phyloP scores from a whole-genome alignment of 2,797 vertebrate genomes.

The Spinibarbus caldwelli region DNA sequence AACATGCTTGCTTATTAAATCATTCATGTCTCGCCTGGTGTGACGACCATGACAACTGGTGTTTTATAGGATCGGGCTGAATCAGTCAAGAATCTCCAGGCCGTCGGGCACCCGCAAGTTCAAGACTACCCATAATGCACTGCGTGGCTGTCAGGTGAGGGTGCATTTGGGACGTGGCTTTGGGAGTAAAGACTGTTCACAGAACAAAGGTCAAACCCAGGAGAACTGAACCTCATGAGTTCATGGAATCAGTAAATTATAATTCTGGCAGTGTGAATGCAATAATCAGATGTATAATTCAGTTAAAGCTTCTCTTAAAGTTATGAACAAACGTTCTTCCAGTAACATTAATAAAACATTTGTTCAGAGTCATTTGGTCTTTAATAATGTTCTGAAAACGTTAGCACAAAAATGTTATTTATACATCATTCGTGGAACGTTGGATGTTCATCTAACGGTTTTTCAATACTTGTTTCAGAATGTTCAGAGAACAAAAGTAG shows the following conservation, averaged over 20 bases:
- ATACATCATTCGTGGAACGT: no score
- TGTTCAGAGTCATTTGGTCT: no score
- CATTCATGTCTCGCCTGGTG: background rate
- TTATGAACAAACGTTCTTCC: no score
- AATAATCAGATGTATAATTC: no score
- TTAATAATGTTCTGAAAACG: no score
- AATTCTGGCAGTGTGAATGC: no score
- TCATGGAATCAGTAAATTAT: background rate
- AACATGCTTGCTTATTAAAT: background rate
- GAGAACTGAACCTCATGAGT: background rate
- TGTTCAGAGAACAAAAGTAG: no score
- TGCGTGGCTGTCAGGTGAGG: background rate
- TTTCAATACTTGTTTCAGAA: no score
- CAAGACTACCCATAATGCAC: background rate
- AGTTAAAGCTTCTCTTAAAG: no score
- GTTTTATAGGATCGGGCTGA: background rate
- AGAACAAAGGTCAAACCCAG: background rate
- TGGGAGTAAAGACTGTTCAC: background rate
- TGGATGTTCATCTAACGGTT: no score
- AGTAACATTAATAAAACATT: no score
- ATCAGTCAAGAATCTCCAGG: background rate
- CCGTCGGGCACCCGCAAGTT: background rate
- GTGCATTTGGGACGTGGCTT: background rate
- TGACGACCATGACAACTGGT: background rate
- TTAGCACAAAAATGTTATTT: no score